phyloP scores from a whole-genome alignment of 1,140 invertebrate genomes.

The Drosophila albomicans region DNA sequence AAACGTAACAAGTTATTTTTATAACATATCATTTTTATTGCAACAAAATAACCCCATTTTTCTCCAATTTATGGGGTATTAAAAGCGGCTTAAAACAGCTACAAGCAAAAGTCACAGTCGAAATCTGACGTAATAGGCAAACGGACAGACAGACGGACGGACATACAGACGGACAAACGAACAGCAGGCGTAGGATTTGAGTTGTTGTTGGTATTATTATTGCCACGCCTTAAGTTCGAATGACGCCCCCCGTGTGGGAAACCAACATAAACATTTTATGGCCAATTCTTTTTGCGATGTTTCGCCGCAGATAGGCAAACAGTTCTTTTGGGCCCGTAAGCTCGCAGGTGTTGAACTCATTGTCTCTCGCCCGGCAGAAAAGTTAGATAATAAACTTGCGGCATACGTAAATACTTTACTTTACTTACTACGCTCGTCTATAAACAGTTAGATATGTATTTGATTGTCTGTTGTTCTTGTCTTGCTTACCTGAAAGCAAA shows the following conservation, averaged over 20 bases:
- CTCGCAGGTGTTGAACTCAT: conserved; percentile 46
- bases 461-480: conserved; percentile 17
- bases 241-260: conserved; percentile 63
- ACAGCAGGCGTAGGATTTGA: conserved; percentile 70
- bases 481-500: conserved; percentile 66
- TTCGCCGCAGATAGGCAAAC: conserved; percentile 53
- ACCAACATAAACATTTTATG: conserved; percentile 60
- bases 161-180: conserved; percentile 1
- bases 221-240: conserved; percentile 56
- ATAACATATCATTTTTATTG: not conserved
- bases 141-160: conserved; percentile 26
- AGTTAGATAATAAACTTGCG: conserved; percentile 66
- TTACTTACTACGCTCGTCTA: not conserved
- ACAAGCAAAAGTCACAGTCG: conserved; percentile 39
- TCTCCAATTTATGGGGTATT: conserved; percentile 12
- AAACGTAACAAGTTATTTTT: no score
- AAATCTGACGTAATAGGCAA: conserved; percentile 69
- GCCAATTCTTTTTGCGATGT: conserved; percentile 71
- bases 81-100: conserved; percentile 39
- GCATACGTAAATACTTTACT: conserved; percentile 22
- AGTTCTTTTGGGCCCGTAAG: conserved; percentile 52
- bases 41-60: not conserved
- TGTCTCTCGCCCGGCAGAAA: conserved; percentile 55
- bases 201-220: conserved; percentile 4
- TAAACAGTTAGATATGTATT: conserved; percentile 16